Evolutionary conservation across 2,797 vertebrate species (phyloP).

Genomic region (Typhlichthys eigenmanni): DNA sequence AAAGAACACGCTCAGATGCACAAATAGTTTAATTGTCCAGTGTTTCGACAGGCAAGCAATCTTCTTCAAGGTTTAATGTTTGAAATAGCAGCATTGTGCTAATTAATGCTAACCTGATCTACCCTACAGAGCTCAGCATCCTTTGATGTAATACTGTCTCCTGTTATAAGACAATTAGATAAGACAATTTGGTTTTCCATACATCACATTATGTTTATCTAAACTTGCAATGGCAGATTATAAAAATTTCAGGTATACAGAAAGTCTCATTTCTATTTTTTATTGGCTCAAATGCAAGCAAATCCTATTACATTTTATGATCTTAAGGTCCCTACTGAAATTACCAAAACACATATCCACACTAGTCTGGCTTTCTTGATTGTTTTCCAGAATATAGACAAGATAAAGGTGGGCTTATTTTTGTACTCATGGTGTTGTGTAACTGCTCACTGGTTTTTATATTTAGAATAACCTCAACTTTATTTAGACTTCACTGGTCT

Average conservation of each 20-base stretch:
- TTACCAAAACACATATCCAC: conserved; percentile 40
- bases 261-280: neutral
- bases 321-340: conserved; percentile 21
- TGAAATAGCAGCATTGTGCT: neutral
- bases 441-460: conserved; percentile 45
- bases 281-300: conserved; percentile 12
- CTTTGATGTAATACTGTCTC: neutral
- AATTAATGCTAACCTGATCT: conserved; percentile 4
- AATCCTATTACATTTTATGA: conserved; percentile 15
- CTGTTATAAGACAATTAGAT: conserved; percentile 29
- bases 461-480: conserved; percentile 46
- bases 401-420: conserved; percentile 33
- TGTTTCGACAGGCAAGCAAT: no score
- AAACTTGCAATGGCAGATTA: no score
- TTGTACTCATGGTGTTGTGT: conserved; percentile 36
- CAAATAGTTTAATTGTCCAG: no score
- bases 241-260: conserved; percentile 12
- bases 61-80: neutral
- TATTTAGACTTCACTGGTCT: conserved; percentile 47
- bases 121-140: neutral
- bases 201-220: conserved; percentile 47
- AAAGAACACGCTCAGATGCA: no score
- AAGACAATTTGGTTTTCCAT: conserved; percentile 55
- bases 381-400: conserved; percentile 44
- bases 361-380: conserved; percentile 54